Evolutionary conservation across 1,140 invertebrate species (phyloP), one percentile per base, ranked within the genome.

Genomic region (Prorops nasuta): DNA sequence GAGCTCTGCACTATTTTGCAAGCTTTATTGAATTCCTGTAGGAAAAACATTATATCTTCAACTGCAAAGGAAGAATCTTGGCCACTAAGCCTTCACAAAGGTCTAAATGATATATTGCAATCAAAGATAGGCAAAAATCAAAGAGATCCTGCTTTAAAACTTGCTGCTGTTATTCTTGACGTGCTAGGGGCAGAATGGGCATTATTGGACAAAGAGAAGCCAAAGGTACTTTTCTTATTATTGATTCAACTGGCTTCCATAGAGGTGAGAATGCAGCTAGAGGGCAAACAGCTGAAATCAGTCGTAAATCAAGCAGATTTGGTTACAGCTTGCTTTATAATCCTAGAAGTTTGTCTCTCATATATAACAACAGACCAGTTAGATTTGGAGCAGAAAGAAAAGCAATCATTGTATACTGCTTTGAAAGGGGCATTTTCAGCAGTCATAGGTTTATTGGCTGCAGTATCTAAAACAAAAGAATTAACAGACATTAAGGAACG

Each of bases 211-310:
- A 87, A 89, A 57, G 87, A 88, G 37, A 88, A 86, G 57, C 84
- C 86, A 46, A 90, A 88, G 73, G 84, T 88, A 63, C 89, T 94
- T 59, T 89, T 95, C 58, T 76, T 95, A 1, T 72, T 95, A 32
- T 72, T 95, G 2, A 83, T 94, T 44, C 92, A 96, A 71, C 72
- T 97, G 15, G 86, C 88, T 54, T 90, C 91, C 40, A 91, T 97
- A 67, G 94, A 96, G 81, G 86, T 95, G 2, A 83, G 92, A 60
- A 95, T 97, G 91, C 88, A 92, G 61, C 73, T 96, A 34, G 93
- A 97, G 67, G 90, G 92, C 51, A 87, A 88, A 58, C 86, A 84
- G 63, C 79, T 94, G 50, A 89, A 92, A 68, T 80, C 88, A 68
- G 86, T 91, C 6, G 82, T 87, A 63, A 74, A 80, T 20, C 86